Percentiles rank a stretch among this genome's conserved stretches.
phyloP scores from a whole-genome alignment of 2,113 vertebrate species.

The Salminus brasiliensis region DNA sequence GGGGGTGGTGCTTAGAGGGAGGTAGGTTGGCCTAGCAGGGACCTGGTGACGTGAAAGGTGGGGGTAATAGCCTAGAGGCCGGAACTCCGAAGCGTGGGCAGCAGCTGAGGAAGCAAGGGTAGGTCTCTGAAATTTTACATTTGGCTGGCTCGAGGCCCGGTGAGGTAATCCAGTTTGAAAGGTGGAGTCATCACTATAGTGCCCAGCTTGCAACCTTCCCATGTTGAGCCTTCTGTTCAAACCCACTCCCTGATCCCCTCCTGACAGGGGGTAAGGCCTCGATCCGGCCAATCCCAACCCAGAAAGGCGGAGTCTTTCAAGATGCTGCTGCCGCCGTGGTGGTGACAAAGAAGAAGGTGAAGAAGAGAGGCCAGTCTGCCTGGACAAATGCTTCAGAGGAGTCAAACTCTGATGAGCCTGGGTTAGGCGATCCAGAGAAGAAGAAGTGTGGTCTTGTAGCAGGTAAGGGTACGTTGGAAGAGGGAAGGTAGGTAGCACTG shows the following conservation, averaged over 20 bases:
- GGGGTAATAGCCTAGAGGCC: conserved; percentile 87
- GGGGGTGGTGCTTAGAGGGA: conserved; percentile 72
- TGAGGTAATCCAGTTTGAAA: conserved; percentile 83
- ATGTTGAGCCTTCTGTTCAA: conserved; percentile 52
- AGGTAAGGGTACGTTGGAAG: conserved; percentile 60
- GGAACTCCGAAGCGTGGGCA: conserved; percentile 85
- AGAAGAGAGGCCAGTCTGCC: conserved; percentile 48
- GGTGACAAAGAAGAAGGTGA: conserved; percentile 58
- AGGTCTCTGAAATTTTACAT: conserved; percentile 82
- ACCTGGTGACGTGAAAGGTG: conserved; percentile 73
- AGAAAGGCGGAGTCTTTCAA: conserved; percentile 61
- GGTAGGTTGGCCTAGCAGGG: conserved; percentile 71
- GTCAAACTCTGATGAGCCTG: conserved; percentile 54
- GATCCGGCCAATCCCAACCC: conserved; percentile 63
- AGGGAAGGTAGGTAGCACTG: conserved; percentile 77
- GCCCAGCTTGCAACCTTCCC: conserved; percentile 64
- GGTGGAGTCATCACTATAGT: conserved; percentile 76
- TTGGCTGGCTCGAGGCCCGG: conserved; percentile 85
- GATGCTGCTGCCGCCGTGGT: conserved; percentile 46
- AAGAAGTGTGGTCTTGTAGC: conserved; percentile 68
- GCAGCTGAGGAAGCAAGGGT: conserved; percentile 59
- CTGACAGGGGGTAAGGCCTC: conserved; percentile 63
- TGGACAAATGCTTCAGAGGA: conserved; percentile 59
- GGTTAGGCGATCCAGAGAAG: conserved; percentile 77
- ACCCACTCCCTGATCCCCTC: conserved; percentile 35